Base-by-base conservation (phyloP, 2,888 invertebrate genomes). In the Fissipunctia ypsillon region DNA sequence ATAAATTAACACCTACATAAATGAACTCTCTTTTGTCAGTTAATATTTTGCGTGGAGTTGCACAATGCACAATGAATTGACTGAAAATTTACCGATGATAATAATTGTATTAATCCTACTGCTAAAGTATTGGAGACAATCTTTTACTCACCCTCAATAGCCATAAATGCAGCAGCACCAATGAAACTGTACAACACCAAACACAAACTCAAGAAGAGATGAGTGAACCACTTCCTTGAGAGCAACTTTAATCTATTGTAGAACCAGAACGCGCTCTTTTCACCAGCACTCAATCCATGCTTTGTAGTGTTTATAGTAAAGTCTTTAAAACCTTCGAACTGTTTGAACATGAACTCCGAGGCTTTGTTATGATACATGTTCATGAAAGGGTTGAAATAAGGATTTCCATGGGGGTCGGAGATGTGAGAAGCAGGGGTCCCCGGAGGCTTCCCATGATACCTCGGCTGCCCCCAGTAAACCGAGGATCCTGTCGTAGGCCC, bases 181-280 rank as follows among this genome's bases (percentile, higher is more conserved):
- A 98, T 97, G 76, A 98, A 95, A 88, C 98, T 98, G 93, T 99
- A 99, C 69, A 97, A 92, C 70, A 97, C 94, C 78, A 99, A 97
- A 86, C 99, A 97, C 86, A 98, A 91, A 87, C 98, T 97, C 88
- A 99, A 96, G 92, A 98, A 98, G 78, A 98, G 97, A 94, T 99
- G 99, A 54, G 99, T 99, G 91, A 99, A 98, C 98, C 99, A 99
- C 90, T 97, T 97, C 88, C 97, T 97, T 3, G 98, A 98, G 95
- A 97, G 97, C 71, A 97, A 95, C 89, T 98, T 97, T 80, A 98
- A 96, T 95, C 98, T 98, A 82, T 97, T 97, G 91, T 98, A 98
- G 79, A 98, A 94, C 97, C 98, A 98, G 87, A 97, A 98, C 0
- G 98, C 98, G 76, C 97, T 97, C 91, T 98, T 98, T 93, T 98